Base-by-base conservation (phyloP, 1,140 invertebrate species). In the Hormaphis cornu region DNA sequence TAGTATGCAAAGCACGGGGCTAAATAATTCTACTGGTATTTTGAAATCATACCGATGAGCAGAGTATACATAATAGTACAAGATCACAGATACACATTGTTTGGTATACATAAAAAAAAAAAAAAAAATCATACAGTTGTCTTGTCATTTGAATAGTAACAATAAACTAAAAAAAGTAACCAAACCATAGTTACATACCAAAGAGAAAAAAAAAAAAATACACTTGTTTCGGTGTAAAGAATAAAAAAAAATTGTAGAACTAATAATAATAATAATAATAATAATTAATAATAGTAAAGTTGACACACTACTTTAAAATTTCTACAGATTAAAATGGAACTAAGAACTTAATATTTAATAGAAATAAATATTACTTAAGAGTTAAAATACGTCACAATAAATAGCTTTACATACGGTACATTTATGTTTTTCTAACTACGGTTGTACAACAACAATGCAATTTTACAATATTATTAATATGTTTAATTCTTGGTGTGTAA, bases 271-370 rank as follows among this genome's bases (percentile, higher is more conserved):
- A 59, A 18, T 44, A 24, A 42, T 46, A 33, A 50, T 66, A 35
- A 46, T n/a, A 46, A 66, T 66, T 50, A 48, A 20, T 20, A 63
- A 48, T 30, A 26, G 18, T n/a, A n/a, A n/a, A n/a, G n/a, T n/a
- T n/a, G n/a, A n/a, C n/a, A 66, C 12, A 50, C 35, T 58, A 37
- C 22, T 56, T 56, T 22, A 35, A 61, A 66, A 50, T 16, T 8
- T 22, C 28, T 50, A 48, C 8, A 50, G 20, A 66, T 50, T 50
- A 66, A 63, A 66, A 66, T 66, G 61, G 61, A 66, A 66, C 61
- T 42, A 48, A 66, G 44, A 48, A 35, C 44, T 66, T 66, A 66
- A 33, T 20, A 48, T 33, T 46, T 33, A 66, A 66, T 66, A 48
- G 18, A 66, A 66, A 66, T 66, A 66, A 66, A 50, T 66, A 66